These are phyloP conservation scores for Rhipidura dahli DNA, from an alignment of 2,113 vertebrate genomes.

Conservation along the genomic window DNA sequence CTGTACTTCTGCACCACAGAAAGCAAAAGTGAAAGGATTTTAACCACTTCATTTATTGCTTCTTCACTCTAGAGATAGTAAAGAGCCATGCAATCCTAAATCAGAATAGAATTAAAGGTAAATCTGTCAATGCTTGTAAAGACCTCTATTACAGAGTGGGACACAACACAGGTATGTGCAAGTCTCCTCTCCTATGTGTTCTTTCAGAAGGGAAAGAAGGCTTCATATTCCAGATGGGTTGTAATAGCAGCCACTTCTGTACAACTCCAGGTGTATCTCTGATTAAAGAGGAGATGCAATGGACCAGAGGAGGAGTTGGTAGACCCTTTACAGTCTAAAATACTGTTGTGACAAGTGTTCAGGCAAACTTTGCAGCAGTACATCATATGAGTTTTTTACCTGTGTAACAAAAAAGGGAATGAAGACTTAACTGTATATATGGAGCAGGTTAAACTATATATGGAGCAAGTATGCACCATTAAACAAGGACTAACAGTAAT, in stretches of 20 bases:
- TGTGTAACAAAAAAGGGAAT: not conserved
- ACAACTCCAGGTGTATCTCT: not conserved
- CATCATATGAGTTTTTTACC: not conserved
- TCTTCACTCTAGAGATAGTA: not conserved
- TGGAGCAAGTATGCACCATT: not conserved
- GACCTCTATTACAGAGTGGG: not conserved
- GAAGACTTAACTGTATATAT: not conserved
- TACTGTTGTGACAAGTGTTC: not conserved
- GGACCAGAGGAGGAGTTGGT: not conserved
- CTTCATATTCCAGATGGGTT: fast-evolving
- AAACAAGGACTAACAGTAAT: not conserved
- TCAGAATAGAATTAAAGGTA: not conserved
- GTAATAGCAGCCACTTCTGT: not conserved
- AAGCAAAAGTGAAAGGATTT: not conserved
- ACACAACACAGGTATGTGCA: fast-evolving
- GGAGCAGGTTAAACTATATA: not conserved
- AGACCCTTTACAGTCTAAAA: not conserved
- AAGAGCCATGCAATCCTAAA: not conserved
- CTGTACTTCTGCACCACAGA: not conserved
- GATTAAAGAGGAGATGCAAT: not conserved
- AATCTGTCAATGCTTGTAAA: not conserved
- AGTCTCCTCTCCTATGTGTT: not conserved
- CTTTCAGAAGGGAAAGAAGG: not conserved
- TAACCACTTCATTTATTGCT: not conserved
- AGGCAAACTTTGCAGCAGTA: not conserved